These are phyloP conservation scores for Tragelaphus scriptus DNA, from an alignment of 2,113 vertebrate species.

Conservation along the genomic window DNA sequence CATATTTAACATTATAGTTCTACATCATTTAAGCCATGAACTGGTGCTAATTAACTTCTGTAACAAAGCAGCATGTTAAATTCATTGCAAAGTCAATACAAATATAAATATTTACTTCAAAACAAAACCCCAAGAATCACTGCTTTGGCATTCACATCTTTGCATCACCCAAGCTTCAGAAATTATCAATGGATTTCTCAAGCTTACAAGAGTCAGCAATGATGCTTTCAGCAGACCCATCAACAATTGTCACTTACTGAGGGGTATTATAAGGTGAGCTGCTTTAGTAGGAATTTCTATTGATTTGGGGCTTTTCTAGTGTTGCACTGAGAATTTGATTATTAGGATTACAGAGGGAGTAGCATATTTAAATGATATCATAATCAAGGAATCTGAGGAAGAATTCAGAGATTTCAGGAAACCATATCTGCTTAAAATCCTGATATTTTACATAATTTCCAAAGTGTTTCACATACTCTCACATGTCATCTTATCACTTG, in stretches of 20 bases:
- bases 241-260: not conserved
- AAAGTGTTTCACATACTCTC: not conserved
- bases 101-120: not conserved
- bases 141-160: not conserved
- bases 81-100: conserved; percentile 45
- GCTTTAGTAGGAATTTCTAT: not conserved
- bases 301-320: not conserved
- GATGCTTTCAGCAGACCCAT: not conserved
- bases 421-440: not conserved
- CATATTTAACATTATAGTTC: not conserved
- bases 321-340: not conserved
- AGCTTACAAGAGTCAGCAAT: not conserved
- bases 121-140: not conserved
- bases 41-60: conserved; percentile 44
- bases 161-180: not conserved
- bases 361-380: not conserved
- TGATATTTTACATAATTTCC: not conserved
- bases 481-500: not conserved
- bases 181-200: not conserved
- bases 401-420: not conserved
- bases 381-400: not conserved
- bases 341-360: not conserved
- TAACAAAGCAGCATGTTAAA: conserved; percentile 31
- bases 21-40: conserved; percentile 27
- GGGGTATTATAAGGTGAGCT: not conserved